Evolutionary conservation across 2,113 vertebrate genomes (phyloP).

Genomic region (Embiotoca jacksoni): DNA sequence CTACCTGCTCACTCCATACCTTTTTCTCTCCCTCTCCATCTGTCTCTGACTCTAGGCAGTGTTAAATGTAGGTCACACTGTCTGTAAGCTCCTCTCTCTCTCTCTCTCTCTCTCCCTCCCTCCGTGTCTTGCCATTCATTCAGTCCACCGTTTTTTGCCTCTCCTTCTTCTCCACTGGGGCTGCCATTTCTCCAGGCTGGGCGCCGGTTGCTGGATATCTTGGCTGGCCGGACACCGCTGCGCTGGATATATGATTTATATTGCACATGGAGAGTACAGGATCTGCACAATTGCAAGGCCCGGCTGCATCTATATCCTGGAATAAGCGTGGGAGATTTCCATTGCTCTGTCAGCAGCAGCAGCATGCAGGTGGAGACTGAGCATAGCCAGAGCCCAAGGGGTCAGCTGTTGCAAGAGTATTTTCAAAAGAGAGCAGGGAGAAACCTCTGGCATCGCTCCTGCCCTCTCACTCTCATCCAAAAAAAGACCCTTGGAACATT

Average conservation of each 20-base stretch:
- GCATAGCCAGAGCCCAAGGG: conserved; percentile 50
- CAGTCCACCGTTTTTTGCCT: conserved; percentile 42
- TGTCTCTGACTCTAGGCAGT: conserved; percentile 71
- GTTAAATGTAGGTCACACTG: conserved; percentile 79
- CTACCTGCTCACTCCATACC: conserved; percentile 14
- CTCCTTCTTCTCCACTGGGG: conserved; percentile 60
- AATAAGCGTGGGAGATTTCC: conserved; percentile 57
- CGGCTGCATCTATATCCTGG: conserved; percentile 66
- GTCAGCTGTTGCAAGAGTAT: conserved; percentile 55
- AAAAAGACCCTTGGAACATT: conserved; percentile 48
- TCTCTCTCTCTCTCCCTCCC: conserved; percentile 43
- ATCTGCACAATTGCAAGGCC: conserved; percentile 73
- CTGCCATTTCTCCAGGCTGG: conserved; percentile 59
- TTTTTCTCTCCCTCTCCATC: conserved; percentile 46
- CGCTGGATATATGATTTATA: conserved; percentile 67
- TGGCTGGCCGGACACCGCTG: conserved; percentile 54
- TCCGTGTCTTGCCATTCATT: conserved; percentile 43
- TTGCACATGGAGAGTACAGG: conserved; percentile 52
- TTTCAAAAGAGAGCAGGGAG: conserved; percentile 49
- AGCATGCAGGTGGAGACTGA: conserved; percentile 36
- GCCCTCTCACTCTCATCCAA: conserved; percentile 48
- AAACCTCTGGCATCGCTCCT: conserved; percentile 57
- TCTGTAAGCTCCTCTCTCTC: conserved; percentile 72
- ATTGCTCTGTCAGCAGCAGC: conserved; percentile 51
- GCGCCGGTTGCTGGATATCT: conserved; percentile 62